Evolutionary conservation across 2,113 vertebrate genomes (phyloP).

Genomic region (Tachysurus vachellii): DNA sequence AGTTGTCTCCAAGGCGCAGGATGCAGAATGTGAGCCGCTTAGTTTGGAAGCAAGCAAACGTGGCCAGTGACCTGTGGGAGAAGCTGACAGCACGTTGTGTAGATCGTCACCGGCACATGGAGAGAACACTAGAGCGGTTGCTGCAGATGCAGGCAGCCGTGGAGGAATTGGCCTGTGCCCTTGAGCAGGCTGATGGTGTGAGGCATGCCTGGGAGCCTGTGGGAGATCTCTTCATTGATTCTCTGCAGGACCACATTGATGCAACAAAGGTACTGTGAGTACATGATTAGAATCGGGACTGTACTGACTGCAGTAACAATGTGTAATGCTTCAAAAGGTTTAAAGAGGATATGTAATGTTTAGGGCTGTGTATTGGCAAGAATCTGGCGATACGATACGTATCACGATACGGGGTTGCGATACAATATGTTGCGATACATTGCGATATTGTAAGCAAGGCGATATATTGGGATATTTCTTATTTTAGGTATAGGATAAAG

Average conservation of each 20-base stretch:
- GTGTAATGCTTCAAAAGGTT: background rate
- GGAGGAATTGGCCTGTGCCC: constrained; percentile 82
- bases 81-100: constrained; percentile 91
- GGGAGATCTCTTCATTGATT: constrained; percentile 95
- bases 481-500: no score
- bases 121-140: constrained; percentile 88
- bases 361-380: no score
- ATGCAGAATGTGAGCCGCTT: constrained; percentile 92
- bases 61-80: constrained; percentile 95
- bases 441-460: no score
- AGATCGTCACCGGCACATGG: constrained; percentile 94
- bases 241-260: constrained; percentile 93
- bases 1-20: constrained; percentile 84
- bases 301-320: background rate
- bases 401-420: no score
- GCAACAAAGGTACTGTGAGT: constrained; percentile 82
- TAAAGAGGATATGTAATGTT: no score
- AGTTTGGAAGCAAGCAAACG: constrained; percentile 96
- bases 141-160: constrained; percentile 89
- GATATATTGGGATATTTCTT: no score
- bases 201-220: constrained; percentile 93
- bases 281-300: background rate
- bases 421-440: no score
- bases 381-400: no score
- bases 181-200: constrained; percentile 89